These are phyloP conservation scores for Numenius arquata DNA, from an alignment of 2,113 vertebrate genomes.

Conservation along the genomic window DNA sequence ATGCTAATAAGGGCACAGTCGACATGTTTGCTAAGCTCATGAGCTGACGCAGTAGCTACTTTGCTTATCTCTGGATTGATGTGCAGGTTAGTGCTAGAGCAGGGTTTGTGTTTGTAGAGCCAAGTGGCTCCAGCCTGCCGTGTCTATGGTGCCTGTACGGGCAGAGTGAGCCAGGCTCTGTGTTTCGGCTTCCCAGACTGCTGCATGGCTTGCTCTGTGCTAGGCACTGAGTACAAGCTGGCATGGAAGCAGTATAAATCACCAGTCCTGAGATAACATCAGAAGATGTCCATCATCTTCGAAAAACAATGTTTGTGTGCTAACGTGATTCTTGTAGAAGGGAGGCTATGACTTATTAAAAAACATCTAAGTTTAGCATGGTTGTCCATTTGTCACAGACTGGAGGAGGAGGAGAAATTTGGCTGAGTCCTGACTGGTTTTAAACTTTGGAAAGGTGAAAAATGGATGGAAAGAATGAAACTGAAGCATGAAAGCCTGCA, in stretches of 20 bases:
- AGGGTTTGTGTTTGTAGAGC: not conserved
- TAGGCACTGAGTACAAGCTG: not conserved
- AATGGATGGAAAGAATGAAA: not conserved
- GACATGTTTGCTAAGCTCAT: not conserved
- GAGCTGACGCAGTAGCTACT: not conserved
- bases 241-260: not conserved
- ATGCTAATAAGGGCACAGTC: not conserved
- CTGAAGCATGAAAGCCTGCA: not conserved
- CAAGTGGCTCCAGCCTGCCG: not conserved
- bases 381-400: not conserved
- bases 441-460: not conserved
- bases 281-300: not conserved
- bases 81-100: not conserved
- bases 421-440: not conserved
- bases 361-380: not conserved
- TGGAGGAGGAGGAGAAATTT: not conserved
- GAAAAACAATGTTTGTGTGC: not conserved
- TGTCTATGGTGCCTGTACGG: not conserved
- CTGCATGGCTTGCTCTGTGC: not conserved
- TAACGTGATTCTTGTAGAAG: not conserved
- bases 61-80: not conserved
- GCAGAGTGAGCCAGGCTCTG: not conserved
- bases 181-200: not conserved
- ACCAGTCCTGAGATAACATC: not conserved
- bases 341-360: not conserved